Evolutionary conservation across 2,113 vertebrate species (phyloP).

Genomic region (Capreolus pygargus): DNA sequence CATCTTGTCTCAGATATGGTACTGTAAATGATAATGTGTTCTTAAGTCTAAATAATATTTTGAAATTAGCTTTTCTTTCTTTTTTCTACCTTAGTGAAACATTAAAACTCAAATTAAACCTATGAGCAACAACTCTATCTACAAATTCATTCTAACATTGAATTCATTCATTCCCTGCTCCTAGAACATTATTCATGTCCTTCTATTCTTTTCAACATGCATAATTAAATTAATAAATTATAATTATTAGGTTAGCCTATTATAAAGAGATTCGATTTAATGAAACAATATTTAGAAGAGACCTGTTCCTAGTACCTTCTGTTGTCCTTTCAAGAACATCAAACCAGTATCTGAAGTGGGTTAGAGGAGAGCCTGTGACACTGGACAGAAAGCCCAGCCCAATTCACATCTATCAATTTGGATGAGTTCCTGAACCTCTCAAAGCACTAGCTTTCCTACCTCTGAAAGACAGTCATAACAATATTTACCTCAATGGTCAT

Average conservation of each 20-base stretch:
- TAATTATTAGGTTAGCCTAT: not conserved
- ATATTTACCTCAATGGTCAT: not conserved
- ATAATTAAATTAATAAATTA: conserved; percentile 37
- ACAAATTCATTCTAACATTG: conserved; percentile 16
- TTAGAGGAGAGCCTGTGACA: not conserved
- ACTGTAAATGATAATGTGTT: not conserved
- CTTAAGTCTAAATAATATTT: not conserved
- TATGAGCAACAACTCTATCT: not conserved
- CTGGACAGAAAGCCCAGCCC: not conserved
- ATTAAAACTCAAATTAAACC: not conserved
- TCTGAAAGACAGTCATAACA: not conserved
- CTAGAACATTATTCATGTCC: not conserved
- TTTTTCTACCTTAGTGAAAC: not conserved
- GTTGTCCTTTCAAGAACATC: not conserved
- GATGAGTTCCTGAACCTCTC: not conserved
- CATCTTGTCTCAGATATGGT: not conserved
- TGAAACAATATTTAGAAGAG: not conserved
- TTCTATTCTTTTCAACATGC: not conserved
- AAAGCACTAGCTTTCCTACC: not conserved
- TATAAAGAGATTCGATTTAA: not conserved
- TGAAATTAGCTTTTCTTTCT: not conserved
- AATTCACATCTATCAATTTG: not conserved
- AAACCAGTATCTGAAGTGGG: not conserved
- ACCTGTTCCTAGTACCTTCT: not conserved
- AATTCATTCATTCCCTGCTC: not conserved